A percentile compares a stretch with the other conserved stretches of the same genome.
Evolutionary conservation across 1,140 invertebrate species (phyloP).

Genomic region (Bactericera cockerelli): DNA sequence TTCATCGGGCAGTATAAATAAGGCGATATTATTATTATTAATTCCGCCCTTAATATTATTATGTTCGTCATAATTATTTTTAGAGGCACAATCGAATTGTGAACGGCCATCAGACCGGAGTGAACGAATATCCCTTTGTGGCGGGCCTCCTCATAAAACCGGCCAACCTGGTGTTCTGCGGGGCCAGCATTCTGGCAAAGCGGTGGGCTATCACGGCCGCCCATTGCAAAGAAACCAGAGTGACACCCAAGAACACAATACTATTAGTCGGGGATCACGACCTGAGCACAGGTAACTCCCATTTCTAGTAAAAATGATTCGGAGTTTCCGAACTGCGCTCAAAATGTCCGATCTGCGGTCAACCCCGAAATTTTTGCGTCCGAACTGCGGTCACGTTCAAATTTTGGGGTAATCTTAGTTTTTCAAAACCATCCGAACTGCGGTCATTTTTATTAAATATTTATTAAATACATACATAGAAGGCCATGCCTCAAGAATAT

Average conservation of each 20-base stretch:
- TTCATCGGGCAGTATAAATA: no score
- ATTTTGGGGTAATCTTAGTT: no score
- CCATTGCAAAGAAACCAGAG: slow-evolving; percentile 36
- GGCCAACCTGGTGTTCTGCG: slow-evolving; percentile 36
- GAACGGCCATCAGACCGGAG: slow-evolving; percentile 37
- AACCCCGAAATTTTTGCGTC: no score
- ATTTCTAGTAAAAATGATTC: no score
- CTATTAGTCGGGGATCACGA: slow-evolving; percentile 41
- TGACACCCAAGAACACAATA: background rate
- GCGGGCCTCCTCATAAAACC: slow-evolving; percentile 34
- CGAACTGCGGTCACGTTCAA: no score
- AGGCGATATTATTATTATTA: no score
- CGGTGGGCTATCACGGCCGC: slow-evolving; percentile 49
- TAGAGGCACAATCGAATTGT: slow-evolving; percentile 38
- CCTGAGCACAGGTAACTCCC: slow-evolving; percentile 24
- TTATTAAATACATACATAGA: no score
- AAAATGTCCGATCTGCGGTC: no score
- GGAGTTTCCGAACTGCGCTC: background rate
- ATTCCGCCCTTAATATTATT: no score
- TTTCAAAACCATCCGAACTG: no score
- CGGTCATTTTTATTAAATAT: no score
- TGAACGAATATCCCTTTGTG: slow-evolving; percentile 51
- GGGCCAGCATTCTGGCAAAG: slow-evolving; percentile 42
- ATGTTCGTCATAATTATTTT: slow-evolving; percentile 9
- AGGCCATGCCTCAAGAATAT: no score